Evolutionary conservation across 1,140 invertebrate species (phyloP), one percentile per base, ranked within the genome.

Genomic region (Bathynomus jamesi): DNA sequence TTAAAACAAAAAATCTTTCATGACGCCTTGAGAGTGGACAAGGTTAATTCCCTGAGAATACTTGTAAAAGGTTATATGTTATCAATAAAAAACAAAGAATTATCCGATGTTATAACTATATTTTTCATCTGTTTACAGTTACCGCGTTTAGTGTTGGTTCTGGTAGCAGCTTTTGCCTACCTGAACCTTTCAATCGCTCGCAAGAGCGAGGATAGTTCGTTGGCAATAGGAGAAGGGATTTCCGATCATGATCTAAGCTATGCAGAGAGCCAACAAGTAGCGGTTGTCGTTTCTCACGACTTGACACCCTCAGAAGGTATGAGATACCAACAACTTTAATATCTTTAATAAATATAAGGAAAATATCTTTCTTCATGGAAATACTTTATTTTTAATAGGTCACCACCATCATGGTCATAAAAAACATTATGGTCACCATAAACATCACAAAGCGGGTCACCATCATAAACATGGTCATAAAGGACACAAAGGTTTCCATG

Each of bases 401-500:
- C 32, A 40, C 17, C 32, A 40, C 17, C 32, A 40, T 17, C 32
- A 40, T 40, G 32, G 32, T 40, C 7, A 17, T 40, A 7, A 40
- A 8, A 40, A 40, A 40, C 32, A 40, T 40, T 61, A 28, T 29
- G 67, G 67, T 13, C 46, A 69, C 46, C 21, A 28, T 46, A 30
- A 76, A 27, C 72, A 72, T 21, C 61, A 71, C 17, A 62, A 71
- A 40, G 64, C 75, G 28, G 75, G 75, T 32, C 67, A 70, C 31
- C 75, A 77, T 28, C 60, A 71, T 25, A 74, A 76, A 53, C 64
- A 63, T 28, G 62, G 71, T 1, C 71, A 76, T 40, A 64, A 76
- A 53, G 70, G 72, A 74, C 67, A 76, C 29, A 69, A 76, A 61
- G 65, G 75, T 17, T 67, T 67, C 60, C 67, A 76, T 29, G 68